phyloP scores from a whole-genome alignment of 2,113 vertebrate species.

The Tiliqua scincoides region DNA sequence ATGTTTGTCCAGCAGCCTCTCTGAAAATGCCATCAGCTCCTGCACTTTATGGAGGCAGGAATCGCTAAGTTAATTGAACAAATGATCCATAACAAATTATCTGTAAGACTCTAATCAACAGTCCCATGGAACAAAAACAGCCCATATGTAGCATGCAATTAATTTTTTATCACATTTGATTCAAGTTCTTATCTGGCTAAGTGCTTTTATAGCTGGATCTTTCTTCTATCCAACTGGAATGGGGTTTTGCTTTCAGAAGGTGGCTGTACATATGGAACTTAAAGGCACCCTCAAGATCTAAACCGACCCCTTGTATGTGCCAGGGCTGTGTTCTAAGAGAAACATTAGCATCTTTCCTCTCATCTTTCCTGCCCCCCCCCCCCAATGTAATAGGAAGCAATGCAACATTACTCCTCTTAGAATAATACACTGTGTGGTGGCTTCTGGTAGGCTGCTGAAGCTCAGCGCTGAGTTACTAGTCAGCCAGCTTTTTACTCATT shows the following conservation, averaged over 20 bases:
- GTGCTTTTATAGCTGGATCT: background rate
- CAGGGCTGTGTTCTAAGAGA: background rate
- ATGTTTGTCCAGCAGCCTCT: background rate
- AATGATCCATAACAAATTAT: conserved; percentile 56
- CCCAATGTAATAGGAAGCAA: background rate
- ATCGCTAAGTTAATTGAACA: conserved; percentile 44
- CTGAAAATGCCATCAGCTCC: background rate
- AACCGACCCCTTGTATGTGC: background rate
- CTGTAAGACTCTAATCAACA: conserved; percentile 55
- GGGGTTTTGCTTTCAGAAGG: background rate
- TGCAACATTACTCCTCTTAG: background rate
- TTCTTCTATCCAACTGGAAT: background rate
- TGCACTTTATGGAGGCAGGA: conserved; percentile 28
- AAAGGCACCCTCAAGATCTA: background rate
- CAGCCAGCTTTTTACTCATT: background rate
- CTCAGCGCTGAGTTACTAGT: background rate
- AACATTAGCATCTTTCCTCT: background rate
- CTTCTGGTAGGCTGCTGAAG: background rate
- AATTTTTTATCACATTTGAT: conserved; percentile 26
- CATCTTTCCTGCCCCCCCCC: background rate
- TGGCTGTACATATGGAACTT: background rate
- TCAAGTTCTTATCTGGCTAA: background rate
- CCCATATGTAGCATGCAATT: conserved; percentile 21
- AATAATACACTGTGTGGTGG: background rate
- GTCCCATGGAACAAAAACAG: background rate